Evolutionary conservation across 2,797 vertebrate species (phyloP).

Genomic region (Staurois parvus): DNA sequence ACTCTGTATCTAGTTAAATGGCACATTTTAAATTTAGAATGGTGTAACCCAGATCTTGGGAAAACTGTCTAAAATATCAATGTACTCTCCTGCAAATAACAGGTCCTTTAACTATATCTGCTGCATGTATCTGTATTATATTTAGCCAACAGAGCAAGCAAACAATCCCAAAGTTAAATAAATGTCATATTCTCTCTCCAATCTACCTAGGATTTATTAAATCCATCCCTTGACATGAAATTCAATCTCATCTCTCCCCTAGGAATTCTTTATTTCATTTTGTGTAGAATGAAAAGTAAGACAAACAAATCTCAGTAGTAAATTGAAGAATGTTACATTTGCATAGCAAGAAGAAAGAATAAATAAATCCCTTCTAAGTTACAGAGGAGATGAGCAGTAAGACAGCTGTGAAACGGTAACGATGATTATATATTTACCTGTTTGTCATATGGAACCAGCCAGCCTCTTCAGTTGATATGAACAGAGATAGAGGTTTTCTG

Average conservation of each 20-base stretch:
- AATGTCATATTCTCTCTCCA: slow-evolving; percentile 42
- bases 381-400: slow-evolving; percentile 20
- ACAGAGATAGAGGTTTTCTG: background rate
- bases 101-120: slow-evolving; percentile 12
- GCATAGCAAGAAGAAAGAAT: slow-evolving; percentile 18
- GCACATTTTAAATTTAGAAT: too few relatives aligned
- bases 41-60: too few relatives aligned
- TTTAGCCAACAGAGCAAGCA: slow-evolving; percentile 35
- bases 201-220: slow-evolving; percentile 21
- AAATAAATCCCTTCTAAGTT: slow-evolving; percentile 32
- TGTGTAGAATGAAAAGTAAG: slow-evolving; percentile 37
- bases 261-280: background rate
- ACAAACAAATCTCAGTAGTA: slow-evolving; percentile 45
- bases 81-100: background rate
- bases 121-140: slow-evolving; percentile 28
- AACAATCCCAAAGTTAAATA: slow-evolving; percentile 50
- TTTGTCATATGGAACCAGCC: slow-evolving; percentile 22
- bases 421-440: slow-evolving; percentile 46
- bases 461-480: slow-evolving; percentile 12
- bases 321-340: slow-evolving; percentile 50
- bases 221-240: slow-evolving; percentile 22
- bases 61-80: too few relatives aligned
- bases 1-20: too few relatives aligned
- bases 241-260: background rate
- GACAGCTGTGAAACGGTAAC: slow-evolving; percentile 36